A percentile compares a stretch with the other conserved stretches of the same genome.
Evolutionary conservation across 2,113 vertebrate species (phyloP).

Genomic region (Podocnemis expansa): DNA sequence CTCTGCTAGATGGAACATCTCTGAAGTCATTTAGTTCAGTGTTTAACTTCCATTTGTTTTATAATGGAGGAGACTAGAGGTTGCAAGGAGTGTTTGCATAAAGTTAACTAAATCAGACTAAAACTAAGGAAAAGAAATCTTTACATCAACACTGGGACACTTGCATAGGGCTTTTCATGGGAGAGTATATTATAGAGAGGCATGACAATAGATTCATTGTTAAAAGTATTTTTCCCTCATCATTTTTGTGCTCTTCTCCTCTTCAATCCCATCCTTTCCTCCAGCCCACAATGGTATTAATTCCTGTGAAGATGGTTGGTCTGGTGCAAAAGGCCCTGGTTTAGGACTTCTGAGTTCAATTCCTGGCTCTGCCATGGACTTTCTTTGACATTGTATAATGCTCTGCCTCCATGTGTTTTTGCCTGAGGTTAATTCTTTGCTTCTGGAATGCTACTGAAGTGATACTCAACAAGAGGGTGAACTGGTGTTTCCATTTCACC

Average conservation of each 20-base stretch:
- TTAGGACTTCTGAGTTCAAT: background rate
- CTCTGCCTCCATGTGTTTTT: background rate
- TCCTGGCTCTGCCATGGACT: background rate
- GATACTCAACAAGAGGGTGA: background rate
- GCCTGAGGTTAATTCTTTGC: background rate
- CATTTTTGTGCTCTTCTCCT: background rate
- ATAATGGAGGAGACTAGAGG: background rate
- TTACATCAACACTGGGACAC: background rate
- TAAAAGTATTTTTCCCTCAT: background rate
- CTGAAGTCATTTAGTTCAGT: background rate
- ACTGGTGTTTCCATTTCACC: background rate
- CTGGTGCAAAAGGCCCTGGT: fast-evolving
- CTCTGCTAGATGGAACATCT: background rate
- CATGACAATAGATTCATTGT: background rate
- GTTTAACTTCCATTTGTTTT: background rate
- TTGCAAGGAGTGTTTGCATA: background rate
- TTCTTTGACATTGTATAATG: background rate
- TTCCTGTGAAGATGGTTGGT: background rate
- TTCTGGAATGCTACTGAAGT: background rate
- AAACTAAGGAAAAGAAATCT: fast-evolving
- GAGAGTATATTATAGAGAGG: background rate
- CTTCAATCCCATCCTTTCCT: background rate
- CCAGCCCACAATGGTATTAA: background rate
- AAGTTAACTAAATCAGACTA: background rate
- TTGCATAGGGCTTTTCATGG: background rate